These are phyloP conservation scores for Torymus tubicola DNA, from an alignment of 2,888 invertebrate species.

Conservation along the genomic window DNA sequence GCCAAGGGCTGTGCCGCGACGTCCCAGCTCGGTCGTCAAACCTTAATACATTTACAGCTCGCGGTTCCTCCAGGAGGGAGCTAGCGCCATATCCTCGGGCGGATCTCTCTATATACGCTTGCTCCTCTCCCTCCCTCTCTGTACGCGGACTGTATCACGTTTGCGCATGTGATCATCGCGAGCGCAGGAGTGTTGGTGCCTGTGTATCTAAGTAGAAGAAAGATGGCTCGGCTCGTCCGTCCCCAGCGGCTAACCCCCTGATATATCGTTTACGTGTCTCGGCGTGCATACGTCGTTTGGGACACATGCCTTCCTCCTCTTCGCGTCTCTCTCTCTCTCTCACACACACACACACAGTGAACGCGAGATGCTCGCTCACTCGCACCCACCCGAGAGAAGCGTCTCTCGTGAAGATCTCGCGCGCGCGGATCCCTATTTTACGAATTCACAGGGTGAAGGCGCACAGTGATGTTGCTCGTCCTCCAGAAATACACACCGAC, in stretches of 20 bases:
- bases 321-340: constrained; percentile 25
- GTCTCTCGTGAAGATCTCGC: constrained; percentile 11
- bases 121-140: background rate
- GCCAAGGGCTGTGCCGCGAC: constrained; percentile 62
- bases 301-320: constrained; percentile 67
- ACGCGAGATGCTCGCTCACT: too few relatives aligned
- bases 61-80: constrained; percentile 59
- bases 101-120: constrained; percentile 68
- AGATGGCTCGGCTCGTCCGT: constrained; percentile 75
- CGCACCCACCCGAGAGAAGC: too few relatives aligned
- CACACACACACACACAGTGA: constrained; percentile 50
- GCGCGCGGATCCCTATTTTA: constrained; percentile 69
- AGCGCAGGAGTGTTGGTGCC: constrained; percentile 53
- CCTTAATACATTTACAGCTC: constrained; percentile 76
- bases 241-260: constrained; percentile 76
- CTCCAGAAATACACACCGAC: background rate
- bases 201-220: constrained; percentile 73
- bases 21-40: constrained; percentile 75
- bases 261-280: constrained; percentile 77
- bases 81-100: constrained; percentile 63
- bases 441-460: constrained; percentile 70
- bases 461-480: constrained; percentile 35
- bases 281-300: constrained; percentile 76
- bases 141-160: constrained; percentile 70
- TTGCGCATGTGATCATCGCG: constrained; percentile 70